phyloP scores from a whole-genome alignment of 2,797 vertebrate species.

The Chromobotia macracanthus region DNA sequence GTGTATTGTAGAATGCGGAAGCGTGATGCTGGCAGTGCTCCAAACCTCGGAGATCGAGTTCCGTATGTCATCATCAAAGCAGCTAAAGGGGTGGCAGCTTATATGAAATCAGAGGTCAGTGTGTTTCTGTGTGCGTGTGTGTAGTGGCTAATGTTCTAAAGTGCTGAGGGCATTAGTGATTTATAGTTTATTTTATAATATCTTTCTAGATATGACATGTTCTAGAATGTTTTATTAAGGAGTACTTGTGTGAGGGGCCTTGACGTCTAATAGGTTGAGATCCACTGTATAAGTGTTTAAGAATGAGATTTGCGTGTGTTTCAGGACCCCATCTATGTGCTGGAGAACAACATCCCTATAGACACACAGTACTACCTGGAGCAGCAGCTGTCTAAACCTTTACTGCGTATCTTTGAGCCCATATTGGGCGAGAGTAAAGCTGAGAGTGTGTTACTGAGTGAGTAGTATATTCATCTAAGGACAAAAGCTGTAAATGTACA shows the following conservation, averaged over 20 bases:
- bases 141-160: too few relatives aligned
- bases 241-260: too few relatives aligned
- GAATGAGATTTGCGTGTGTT: constrained; percentile 11
- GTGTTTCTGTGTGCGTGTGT: constrained; percentile 2
- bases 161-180: too few relatives aligned
- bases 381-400: constrained; percentile 90
- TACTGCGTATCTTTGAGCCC: constrained; percentile 93
- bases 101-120: constrained; percentile 93
- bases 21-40: constrained; percentile 89
- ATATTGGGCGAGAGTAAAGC: constrained; percentile 91
- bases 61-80: constrained; percentile 91
- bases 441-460: constrained; percentile 86
- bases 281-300: too few relatives aligned
- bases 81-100: constrained; percentile 88
- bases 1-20: constrained; percentile 84
- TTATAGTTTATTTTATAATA: too few relatives aligned
- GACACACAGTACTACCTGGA: constrained; percentile 94
- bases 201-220: too few relatives aligned
- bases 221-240: too few relatives aligned
- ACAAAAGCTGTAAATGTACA: too few relatives aligned
- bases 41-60: constrained; percentile 90
- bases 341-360: constrained; percentile 93
- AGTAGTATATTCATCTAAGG: constrained; percentile 42
- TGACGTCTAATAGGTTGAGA: too few relatives aligned
- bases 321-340: constrained; percentile 90